These are phyloP conservation scores for Gephyroberyx darwinii DNA, from an alignment of 2,797 vertebrate species.

Conservation along the genomic window DNA sequence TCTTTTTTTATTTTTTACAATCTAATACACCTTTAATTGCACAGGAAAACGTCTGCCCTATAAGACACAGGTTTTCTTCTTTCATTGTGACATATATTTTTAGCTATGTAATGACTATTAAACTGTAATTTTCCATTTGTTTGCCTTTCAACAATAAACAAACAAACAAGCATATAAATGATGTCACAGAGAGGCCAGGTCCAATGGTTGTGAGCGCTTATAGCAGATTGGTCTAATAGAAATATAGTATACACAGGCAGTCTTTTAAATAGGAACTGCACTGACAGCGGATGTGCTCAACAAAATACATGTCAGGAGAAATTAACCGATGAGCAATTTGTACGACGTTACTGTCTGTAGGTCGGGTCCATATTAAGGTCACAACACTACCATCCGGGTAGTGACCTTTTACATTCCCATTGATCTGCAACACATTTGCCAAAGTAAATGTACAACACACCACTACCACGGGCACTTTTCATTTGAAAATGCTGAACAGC, in stretches of 20 bases:
- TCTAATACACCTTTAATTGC: slow-evolving; percentile 79
- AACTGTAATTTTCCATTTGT: slow-evolving; percentile 57
- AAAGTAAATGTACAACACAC: slow-evolving; percentile 63
- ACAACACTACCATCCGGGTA: slow-evolving; percentile 45
- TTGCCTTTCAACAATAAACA: slow-evolving; percentile 71
- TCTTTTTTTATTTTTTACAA: slow-evolving; percentile 68
- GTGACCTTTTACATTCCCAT: slow-evolving; percentile 60
- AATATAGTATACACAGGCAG: slow-evolving; percentile 75
- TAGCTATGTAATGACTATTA: slow-evolving; percentile 65
- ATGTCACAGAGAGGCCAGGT: slow-evolving; percentile 66
- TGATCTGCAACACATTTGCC: slow-evolving; percentile 61
- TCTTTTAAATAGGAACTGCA: slow-evolving; percentile 63
- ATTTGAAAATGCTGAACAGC: slow-evolving; percentile 17
- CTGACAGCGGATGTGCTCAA: slow-evolving; percentile 63
- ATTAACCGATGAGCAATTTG: slow-evolving; percentile 56
- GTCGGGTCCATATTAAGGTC: slow-evolving; percentile 71
- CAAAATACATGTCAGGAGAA: slow-evolving; percentile 65
- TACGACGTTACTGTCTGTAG: slow-evolving; percentile 61
- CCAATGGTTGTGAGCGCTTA: slow-evolving; percentile 53
- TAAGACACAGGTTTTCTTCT: slow-evolving; percentile 72
- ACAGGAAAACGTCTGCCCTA: slow-evolving; percentile 72
- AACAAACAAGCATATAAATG: slow-evolving; percentile 74
- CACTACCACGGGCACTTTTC: slow-evolving; percentile 49
- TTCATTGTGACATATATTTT: slow-evolving; percentile 69
- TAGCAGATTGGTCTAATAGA: slow-evolving; percentile 67